Evolutionary conservation across 2,797 vertebrate genomes (phyloP), one percentile per base, ranked within the genome.

Genomic region (Falco peregrinus): DNA sequence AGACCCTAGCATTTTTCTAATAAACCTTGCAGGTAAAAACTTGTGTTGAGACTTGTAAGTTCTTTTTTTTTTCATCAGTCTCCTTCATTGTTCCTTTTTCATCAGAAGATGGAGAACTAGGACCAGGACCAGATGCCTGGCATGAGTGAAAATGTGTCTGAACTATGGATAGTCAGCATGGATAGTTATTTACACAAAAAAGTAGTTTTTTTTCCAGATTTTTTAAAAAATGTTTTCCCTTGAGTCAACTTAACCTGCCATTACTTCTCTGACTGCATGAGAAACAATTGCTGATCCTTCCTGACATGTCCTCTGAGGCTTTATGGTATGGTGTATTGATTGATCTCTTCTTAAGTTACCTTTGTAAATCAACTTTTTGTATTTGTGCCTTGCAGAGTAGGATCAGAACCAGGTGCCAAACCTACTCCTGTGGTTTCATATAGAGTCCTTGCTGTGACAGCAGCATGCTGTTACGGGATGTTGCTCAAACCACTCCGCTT

Each of bases 381-480:
- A 1, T 13, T 25, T 35, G 29, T 43, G 14, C 50, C 25, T 25
- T 29, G 65, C 45, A 26, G 50, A 81, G 50, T 39, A 43, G 64
- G 37, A 25, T 16, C 16, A 24, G 25, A 68, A 45, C n/a, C 22
- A 33, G 51, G 37, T 35, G 29, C n/a, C 60, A 31, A 12, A 50
- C 19, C n/a, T 11, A 3, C 16, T 9, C 43, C 16, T 29, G 25
- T n/a, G 24, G 31, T 24, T 68, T 60, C 24, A 1, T 17, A 8
- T 2, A 5, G 48, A 35, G 51, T 17, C 73, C 67, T 60, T 3
- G 41, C 56, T 69, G 65, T 8, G 31, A 26, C 31, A n/a, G 69
- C 51, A 22, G 45, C 5, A 5, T 45, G 43, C 43, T 45, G 43
- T 45, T 18, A 45, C 1, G 0, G 41, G 37, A 50, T 1, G 0